Evolutionary conservation across 2,113 vertebrate genomes (phyloP), one percentile per base, ranked within the genome.

Genomic region (Pristiophorus japonicus): DNA sequence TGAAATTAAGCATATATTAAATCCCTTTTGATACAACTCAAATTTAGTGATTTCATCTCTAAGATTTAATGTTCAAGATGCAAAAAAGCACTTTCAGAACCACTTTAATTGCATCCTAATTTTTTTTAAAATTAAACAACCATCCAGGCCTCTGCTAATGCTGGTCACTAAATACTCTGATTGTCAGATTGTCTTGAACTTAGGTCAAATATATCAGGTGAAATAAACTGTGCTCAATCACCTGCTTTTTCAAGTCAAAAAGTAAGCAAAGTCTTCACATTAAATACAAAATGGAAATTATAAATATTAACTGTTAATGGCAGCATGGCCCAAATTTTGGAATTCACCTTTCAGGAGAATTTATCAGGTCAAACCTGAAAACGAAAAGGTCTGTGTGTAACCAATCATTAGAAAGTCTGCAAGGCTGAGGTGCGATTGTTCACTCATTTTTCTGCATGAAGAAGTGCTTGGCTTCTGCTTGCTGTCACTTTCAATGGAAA

Each of bases 261-360:
- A 90, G 55, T 59, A 62, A 90, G 34, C 87, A n/a, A 11, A 59
- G 87, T n/a, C 87, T 62, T 59, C 55, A 90, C 30, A n/a, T 14
- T 90, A 16, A 59, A 18, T 90, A 38, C 38, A 11, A 78, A 38
- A 62, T 90, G 27, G 3, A 3, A 59, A n/a, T 88, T 55, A 55
- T 45, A 7, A 24, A 3, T n/a, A 84, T 38, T 87, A 24, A 51
- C 45, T 87, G 84, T 0, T 87, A 51, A 87, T 30, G 47, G 10
- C 2, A 8, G 59, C 59, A 59, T 51, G 84, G 65, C 6, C 63
- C 62, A n/a, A 38, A 73, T 78, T 27, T 47, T 95, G 14, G 38
- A 47, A 42, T 73, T 95, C 14, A 90, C 67, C 96, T 97, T 96
- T 96, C 95, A 97, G 96, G 96, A 96, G 96, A 96, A 96, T 94